These are phyloP conservation scores for Eupithecia pulchellata DNA, from an alignment of 2,888 invertebrate species.

Conservation along the genomic window DNA sequence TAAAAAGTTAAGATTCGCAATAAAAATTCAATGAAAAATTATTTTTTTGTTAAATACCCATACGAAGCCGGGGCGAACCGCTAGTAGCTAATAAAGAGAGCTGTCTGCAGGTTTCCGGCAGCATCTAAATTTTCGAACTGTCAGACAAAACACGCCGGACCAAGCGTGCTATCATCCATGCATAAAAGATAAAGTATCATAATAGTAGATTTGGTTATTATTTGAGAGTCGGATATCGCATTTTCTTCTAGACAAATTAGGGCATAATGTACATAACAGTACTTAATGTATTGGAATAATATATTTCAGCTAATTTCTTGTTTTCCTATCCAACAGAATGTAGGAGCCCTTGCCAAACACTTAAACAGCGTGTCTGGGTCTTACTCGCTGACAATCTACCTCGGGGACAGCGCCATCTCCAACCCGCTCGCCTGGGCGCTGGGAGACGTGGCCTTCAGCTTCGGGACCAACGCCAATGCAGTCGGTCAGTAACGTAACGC, in stretches of 20 bases:
- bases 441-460: conserved; percentile 91
- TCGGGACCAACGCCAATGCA: conserved; percentile 79
- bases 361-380: conserved; percentile 91
- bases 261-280: no score
- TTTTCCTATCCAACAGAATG: conserved; percentile 82
- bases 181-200: background rate
- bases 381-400: conserved; percentile 92
- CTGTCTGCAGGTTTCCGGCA: background rate
- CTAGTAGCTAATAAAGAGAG: background rate
- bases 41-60: no score
- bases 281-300: no score
- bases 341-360: conserved; percentile 91
- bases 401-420: conserved; percentile 96
- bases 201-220: no score
- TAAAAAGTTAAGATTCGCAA: no score
- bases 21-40: no score
- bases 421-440: conserved; percentile 96
- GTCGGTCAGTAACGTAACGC: conserved; percentile 58
- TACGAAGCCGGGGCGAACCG: no score
- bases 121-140: background rate
- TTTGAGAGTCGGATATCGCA: no score
- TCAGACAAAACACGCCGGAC: background rate
- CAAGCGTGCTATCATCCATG: no score
- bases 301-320: background rate
- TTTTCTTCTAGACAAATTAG: no score